Evolutionary conservation across 1,140 invertebrate genomes (phyloP).

Genomic region (Trachelipus rathkii): DNA sequence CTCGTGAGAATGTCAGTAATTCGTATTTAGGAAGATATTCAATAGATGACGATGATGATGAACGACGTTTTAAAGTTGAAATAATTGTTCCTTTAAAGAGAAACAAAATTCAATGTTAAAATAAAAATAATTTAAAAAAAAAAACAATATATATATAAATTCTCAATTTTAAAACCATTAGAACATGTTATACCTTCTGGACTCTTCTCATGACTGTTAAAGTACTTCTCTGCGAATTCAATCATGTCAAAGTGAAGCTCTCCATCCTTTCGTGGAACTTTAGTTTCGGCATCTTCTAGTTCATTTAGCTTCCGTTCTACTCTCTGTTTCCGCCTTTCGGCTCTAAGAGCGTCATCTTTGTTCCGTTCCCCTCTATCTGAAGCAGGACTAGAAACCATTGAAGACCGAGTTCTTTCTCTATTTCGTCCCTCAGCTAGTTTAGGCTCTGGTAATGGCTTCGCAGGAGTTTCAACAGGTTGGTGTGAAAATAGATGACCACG

Average conservation of each 20-base stretch:
- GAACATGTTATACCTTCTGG: conserved; percentile 59
- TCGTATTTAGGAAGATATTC: conserved; percentile 55
- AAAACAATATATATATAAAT: no score
- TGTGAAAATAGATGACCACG: not conserved
- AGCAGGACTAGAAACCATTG: not conserved
- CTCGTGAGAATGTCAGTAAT: conserved; percentile 86
- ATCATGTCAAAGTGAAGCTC: conserved; percentile 73
- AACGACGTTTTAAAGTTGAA: conserved; percentile 71
- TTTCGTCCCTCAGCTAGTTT: not conserved
- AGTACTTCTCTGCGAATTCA: conserved; percentile 89
- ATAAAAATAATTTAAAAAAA: not conserved
- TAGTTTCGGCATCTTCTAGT: conserved; percentile 56
- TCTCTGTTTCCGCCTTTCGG: conserved; percentile 71
- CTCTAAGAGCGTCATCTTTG: conserved; percentile 50
- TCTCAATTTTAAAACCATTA: not conserved
- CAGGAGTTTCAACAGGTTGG: not conserved
- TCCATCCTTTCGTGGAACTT: conserved; percentile 55
- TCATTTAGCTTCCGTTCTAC: conserved; percentile 81
- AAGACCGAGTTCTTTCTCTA: not conserved
- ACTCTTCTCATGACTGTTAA: conserved; percentile 81
- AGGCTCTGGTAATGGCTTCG: conserved; percentile 16
- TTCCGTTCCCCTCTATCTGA: conserved; percentile 24
- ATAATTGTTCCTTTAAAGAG: conserved; percentile 63
- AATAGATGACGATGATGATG: conserved; percentile 31
- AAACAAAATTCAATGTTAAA: not conserved